phyloP scores from a whole-genome alignment of 2,797 vertebrate species.

The Huso huso region DNA sequence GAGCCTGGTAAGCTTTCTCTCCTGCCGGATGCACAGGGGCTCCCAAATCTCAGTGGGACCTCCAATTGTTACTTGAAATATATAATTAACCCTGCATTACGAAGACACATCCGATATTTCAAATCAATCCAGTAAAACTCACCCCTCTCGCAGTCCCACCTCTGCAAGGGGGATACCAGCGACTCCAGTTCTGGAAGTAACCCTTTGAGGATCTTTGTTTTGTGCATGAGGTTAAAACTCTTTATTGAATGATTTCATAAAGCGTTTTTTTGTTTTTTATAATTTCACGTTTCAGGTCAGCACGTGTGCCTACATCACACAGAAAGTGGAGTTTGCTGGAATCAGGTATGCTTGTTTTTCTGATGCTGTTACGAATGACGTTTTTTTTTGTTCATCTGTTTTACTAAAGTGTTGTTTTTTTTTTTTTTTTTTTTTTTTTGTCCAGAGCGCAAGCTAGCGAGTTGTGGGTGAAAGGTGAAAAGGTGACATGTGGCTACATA shows the following conservation, averaged over 20 bases:
- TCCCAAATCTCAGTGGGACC: too few species aligned
- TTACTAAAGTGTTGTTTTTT: background rate
- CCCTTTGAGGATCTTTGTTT: too few species aligned
- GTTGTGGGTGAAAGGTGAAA: constrained; percentile 95
- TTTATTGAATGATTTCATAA: too few species aligned
- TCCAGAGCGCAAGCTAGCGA: constrained; percentile 90
- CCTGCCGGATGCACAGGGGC: too few species aligned
- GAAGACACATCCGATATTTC: too few species aligned
- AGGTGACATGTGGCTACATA: constrained; percentile 96
- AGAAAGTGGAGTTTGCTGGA: constrained; percentile 95
- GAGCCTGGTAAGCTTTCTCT: constrained; percentile 66
- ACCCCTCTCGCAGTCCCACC: too few species aligned
- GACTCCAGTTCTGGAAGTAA: too few species aligned
- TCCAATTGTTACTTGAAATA: too few species aligned
- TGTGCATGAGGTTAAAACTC: too few species aligned
- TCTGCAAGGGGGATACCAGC: too few species aligned
- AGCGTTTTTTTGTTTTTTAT: background rate
- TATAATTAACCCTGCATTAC: too few species aligned
- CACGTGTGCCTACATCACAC: constrained; percentile 90
- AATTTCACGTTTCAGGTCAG: constrained; percentile 67
- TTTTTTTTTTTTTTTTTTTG: constrained; percentile 11
- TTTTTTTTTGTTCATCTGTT: background rate
- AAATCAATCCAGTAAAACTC: too few species aligned
- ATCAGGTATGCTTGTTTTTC: constrained; percentile 66
- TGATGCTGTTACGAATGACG: background rate